Base-by-base conservation (phyloP, 2,888 invertebrate species). In the Ashinkailepas kermadecensis region DNA sequence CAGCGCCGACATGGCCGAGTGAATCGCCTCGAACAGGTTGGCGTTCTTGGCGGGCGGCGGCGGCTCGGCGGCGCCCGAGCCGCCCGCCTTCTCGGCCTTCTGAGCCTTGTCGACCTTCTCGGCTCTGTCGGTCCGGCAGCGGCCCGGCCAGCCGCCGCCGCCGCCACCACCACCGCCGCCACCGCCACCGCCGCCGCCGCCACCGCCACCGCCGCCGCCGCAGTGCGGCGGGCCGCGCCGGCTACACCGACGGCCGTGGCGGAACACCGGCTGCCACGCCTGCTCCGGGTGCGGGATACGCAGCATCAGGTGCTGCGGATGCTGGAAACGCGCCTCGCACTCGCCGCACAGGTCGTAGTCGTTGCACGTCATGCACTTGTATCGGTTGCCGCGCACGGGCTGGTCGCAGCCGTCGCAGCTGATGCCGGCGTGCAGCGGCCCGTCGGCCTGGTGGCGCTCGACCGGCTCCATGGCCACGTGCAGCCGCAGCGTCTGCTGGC, bases 301-400 rank as follows among this genome's bases (percentile, higher is more conserved):
- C 81, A 94, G 88, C 93, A 95, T 94, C 86, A 92, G 90, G 87
- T 96, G 96, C 62, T 94, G 91, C 0, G 91, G 86, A 87, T 96
- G 96, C 80, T 89, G 86, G 56, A 91, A 90, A 11, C 90, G 88
- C 0, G 88, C 87, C 87, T 95, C 94, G 86, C 96, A 96, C 4
- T 86, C 86, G n/a, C 89, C 87, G 87, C 96, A 97, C 81, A 96
- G 89, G 87, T 96, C 96, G 86, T 88, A 96, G 87, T 96, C 92
- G 0, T 90, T 88, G 85, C 96, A 97, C 81, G 91, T 89, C 23
- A 93, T 88, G 86, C 96, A 97, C 87, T 95, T 96, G 89, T 94
- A 96, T 21, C 96, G 92, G 85, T 91, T 92, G 0, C 95, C 96
- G n/a, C 88, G 85, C 11, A 96, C 89, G 0, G 88, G 86, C 0